phyloP scores from a whole-genome alignment of 2,113 vertebrate species.

The Mobula hypostoma region DNA sequence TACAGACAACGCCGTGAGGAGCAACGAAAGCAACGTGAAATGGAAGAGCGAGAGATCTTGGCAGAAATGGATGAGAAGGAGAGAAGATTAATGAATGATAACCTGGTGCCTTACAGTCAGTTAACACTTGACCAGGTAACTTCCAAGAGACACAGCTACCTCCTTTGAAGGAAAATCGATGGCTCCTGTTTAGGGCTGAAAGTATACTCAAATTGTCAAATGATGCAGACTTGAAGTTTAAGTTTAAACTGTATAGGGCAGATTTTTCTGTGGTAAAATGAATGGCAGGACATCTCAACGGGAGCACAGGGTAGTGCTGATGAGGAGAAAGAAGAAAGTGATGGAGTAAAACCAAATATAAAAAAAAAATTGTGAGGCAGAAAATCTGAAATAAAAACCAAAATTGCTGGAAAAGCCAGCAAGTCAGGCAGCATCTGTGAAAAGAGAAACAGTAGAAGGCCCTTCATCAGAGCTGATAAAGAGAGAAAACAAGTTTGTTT shows the following conservation, averaged over 20 bases:
- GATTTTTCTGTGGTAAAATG: background rate
- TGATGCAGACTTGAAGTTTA: too few relatives aligned
- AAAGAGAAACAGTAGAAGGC: too few relatives aligned
- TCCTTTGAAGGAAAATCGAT: background rate
- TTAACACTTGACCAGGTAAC: conserved; percentile 32
- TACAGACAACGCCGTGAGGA: conserved; percentile 36
- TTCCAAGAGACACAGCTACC: background rate
- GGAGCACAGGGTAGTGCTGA: background rate
- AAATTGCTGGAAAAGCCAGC: too few relatives aligned
- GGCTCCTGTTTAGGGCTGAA: background rate
- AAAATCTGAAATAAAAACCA: too few relatives aligned
- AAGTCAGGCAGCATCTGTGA: too few relatives aligned
- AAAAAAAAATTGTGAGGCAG: too few relatives aligned
- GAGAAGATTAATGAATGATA: background rate
- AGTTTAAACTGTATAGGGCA: too few relatives aligned
- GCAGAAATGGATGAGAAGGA: background rate
- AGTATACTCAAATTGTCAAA: background rate
- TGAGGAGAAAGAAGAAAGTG: background rate
- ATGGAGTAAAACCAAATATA: background rate
- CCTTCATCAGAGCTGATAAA: too few relatives aligned
- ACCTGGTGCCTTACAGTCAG: background rate
- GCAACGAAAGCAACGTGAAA: conserved; percentile 32
- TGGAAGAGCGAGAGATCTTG: conserved; percentile 10
- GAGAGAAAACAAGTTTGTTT: too few relatives aligned
- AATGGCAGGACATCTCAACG: background rate